These are phyloP conservation scores for Luperina nickerlii DNA, from an alignment of 2,888 invertebrate genomes.

Conservation along the genomic window DNA sequence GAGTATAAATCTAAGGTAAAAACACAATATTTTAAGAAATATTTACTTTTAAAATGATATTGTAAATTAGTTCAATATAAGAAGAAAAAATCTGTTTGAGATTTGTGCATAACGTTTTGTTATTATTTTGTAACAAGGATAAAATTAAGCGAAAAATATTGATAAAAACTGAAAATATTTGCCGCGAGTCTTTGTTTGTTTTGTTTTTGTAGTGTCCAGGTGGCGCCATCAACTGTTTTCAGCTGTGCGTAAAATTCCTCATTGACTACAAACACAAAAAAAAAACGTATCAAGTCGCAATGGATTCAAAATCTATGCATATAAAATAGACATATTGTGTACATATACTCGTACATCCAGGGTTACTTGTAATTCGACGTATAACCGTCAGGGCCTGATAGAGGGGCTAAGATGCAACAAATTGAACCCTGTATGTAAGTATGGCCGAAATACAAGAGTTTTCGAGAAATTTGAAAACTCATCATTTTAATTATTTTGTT, in stretches of 20 bases:
- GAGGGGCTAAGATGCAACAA: too few species aligned
- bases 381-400: too few species aligned
- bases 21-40: background rate
- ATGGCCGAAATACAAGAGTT: too few species aligned
- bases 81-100: too few species aligned
- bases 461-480: too few species aligned
- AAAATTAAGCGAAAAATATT: background rate
- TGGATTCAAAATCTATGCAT: too few species aligned
- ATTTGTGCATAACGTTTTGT: background rate
- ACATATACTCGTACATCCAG: too few species aligned
- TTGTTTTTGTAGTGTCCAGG: background rate
- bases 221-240: background rate
- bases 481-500: too few species aligned
- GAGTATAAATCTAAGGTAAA: background rate
- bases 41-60: background rate
- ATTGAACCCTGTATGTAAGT: too few species aligned
- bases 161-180: background rate
- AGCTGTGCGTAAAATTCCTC: background rate
- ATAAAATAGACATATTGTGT: too few species aligned
- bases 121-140: background rate
- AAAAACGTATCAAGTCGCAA: background rate
- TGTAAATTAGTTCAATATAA: background rate
- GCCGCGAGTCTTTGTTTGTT: background rate
- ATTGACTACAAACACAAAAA: too few species aligned
- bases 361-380: too few species aligned